Base-by-base conservation (phyloP, 2,797 vertebrate genomes). In the Petrocephalus sullivani region DNA sequence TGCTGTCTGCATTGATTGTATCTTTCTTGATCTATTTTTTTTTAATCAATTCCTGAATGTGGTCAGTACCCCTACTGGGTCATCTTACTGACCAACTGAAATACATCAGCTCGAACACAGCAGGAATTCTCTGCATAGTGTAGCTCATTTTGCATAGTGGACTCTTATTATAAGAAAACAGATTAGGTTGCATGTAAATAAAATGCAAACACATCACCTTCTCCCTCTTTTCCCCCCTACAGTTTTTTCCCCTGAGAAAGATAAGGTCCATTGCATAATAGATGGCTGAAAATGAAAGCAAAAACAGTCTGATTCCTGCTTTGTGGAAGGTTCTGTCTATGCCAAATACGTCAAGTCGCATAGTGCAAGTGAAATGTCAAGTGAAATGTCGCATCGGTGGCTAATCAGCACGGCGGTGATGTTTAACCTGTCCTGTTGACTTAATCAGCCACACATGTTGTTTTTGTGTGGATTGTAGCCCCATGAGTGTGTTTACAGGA, bases 361-460 rank as follows among this genome's bases (percentile, higher is more conserved):
- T 33, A 14, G 53, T 19, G 3, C 49, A 7, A 84, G n/a, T 53
- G 23, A 84, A 84, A 84, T 54, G 53, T 78, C 71, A 78, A 19
- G 37, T 78, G 46, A 83, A 23, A 21, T 4, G 8, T 49, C 8
- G 46, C n/a, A 53, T 53, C 81, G 5, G 49, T 28, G n/a, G 49
- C n/a, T 83, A 46, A 83, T 83, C n/a, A 21, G 21, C 3, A 0
- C 23, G 6, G 12, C 37, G 19, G 67, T 91, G 92, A 93, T 93
- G 92, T 90, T 82, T 91, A 90, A 95, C 95, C 95, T 94, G 94
- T 95, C 86, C 16, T 82, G 88, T 90, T 91, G 89, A 81, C 90
- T 87, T 37, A 54, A 90, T 93, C 91, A 16, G 2, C 57, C 91
- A 91, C 92, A 91, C 90, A 90, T n/a, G 46, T 75, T 23, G 49